These are phyloP conservation scores for Cavia aperea DNA, from an alignment of 2,113 vertebrate genomes.

Conservation along the genomic window DNA sequence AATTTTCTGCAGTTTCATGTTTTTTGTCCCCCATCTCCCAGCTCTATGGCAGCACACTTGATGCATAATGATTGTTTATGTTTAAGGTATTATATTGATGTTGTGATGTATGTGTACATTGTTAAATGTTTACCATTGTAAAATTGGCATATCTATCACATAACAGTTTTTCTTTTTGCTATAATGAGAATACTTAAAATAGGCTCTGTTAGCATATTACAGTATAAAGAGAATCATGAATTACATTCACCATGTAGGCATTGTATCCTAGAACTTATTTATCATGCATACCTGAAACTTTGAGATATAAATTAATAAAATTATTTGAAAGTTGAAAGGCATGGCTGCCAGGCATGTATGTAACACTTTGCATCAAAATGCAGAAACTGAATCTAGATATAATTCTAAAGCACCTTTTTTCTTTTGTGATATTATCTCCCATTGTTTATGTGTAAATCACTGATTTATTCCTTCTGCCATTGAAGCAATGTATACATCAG, in stretches of 20 bases:
- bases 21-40: no score
- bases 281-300: background rate
- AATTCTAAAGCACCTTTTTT: background rate
- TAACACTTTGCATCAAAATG: background rate
- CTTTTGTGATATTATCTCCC: background rate
- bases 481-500: background rate
- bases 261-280: background rate
- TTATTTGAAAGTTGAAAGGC: background rate
- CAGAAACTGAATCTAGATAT: background rate
- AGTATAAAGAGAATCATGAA: background rate
- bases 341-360: background rate
- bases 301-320: background rate
- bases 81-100: background rate
- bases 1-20: background rate
- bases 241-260: background rate
- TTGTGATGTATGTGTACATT: background rate
- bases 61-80: background rate
- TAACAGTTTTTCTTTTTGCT: background rate
- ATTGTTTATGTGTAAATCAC: background rate
- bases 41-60: no score
- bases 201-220: background rate
- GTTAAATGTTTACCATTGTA: background rate
- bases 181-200: background rate
- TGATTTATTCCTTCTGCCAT: background rate
- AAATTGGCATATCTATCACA: background rate